Conservation (phyloP, 2,797 vertebrate species). For the Hybognathus amarus region DNA sequence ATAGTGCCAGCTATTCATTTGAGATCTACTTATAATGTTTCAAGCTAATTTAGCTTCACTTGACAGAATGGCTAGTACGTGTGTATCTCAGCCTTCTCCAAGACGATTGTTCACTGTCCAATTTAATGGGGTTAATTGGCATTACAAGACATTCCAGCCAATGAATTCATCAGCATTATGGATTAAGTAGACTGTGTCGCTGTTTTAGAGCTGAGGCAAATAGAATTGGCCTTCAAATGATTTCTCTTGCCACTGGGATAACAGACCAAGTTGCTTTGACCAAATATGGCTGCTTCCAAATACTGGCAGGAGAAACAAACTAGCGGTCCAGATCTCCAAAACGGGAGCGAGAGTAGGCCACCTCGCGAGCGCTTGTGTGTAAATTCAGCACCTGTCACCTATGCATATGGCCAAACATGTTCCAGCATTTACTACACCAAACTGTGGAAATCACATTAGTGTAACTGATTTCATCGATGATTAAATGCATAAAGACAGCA, state of each 20-base stretch:
- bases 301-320: constrained; percentile 59
- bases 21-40: neutral
- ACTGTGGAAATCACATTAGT: neutral
- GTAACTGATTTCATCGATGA: neutral
- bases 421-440: constrained; percentile 33
- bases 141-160: neutral
- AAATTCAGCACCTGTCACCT: constrained; percentile 47
- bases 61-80: neutral
- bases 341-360: constrained; percentile 53
- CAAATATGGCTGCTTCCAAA: constrained; percentile 81
- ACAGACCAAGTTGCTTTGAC: constrained; percentile 73
- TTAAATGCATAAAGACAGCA: neutral
- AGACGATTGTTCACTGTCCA: neutral
- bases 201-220: constrained; percentile 54
- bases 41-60: neutral
- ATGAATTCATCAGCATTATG: neutral
- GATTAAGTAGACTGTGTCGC: constrained; percentile 37
- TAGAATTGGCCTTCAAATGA: constrained; percentile 63
- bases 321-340: constrained; percentile 60
- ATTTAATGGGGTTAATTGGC: neutral
- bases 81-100: neutral
- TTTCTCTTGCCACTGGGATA: constrained; percentile 65
- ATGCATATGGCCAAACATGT: constrained; percentile 7
- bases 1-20: too few relatives aligned
- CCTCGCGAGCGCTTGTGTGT: constrained; percentile 24